Conservation (phyloP, 2,797 vertebrate genomes). For the Picus viridis region DNA sequence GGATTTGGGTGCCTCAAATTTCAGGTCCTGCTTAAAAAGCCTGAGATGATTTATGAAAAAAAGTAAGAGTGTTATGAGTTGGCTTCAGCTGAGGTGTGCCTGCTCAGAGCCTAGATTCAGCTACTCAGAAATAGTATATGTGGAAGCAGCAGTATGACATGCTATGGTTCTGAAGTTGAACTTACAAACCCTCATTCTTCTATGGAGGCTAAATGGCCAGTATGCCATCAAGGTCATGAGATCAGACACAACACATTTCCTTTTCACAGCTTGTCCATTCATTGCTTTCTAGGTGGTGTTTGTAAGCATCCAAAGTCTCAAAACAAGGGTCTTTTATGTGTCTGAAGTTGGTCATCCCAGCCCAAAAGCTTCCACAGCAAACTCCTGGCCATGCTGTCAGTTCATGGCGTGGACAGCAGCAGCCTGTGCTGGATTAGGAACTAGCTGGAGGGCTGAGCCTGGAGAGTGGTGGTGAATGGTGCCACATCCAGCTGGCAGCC, state of each 20-base stretch:
- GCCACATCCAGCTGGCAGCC: too few relatives aligned
- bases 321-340: neutral
- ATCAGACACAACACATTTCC: neutral
- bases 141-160: neutral
- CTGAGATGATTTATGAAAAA: neutral
- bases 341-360: neutral
- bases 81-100: neutral
- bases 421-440: too few relatives aligned
- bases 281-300: neutral
- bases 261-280: neutral
- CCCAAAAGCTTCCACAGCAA: neutral
- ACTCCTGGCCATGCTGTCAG: too few relatives aligned
- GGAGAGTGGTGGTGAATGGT: too few relatives aligned
- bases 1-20: accelerated
- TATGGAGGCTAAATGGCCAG: neutral
- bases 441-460: too few relatives aligned
- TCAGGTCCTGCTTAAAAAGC: neutral
- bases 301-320: neutral
- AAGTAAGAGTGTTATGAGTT: neutral
- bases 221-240: neutral
- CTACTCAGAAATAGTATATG: neutral
- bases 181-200: neutral
- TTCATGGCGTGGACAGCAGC: too few relatives aligned
- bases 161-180: neutral
- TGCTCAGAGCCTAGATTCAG: neutral